These are phyloP conservation scores for Orthonevra nobilis DNA, from an alignment of 2,888 invertebrate genomes.

Conservation along the genomic window DNA sequence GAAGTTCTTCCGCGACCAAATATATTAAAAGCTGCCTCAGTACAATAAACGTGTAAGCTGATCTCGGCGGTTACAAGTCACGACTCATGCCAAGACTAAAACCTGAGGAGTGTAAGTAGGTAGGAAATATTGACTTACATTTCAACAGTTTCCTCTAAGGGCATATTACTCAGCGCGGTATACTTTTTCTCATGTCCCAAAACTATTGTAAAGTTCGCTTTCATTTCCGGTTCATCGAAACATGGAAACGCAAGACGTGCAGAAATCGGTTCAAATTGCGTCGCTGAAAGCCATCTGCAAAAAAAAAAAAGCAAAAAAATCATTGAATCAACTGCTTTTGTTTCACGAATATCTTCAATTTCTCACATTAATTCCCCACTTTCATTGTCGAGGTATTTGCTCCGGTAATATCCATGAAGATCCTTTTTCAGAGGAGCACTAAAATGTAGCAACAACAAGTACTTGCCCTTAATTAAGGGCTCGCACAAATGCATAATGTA, in stretches of 20 bases:
- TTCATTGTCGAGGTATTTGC: conserved; percentile 83
- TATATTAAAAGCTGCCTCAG: no score
- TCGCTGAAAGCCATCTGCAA: conserved; percentile 85
- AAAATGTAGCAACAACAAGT: conserved; percentile 83
- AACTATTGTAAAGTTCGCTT: conserved; percentile 84
- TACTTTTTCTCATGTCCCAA: conserved; percentile 82
- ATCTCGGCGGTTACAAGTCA: no score
- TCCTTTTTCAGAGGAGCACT: conserved; percentile 83
- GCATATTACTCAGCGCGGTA: conserved; percentile 79
- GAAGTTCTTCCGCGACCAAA: no score
- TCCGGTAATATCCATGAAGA: conserved; percentile 86
- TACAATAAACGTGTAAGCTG: no score
- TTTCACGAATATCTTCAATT: background rate
- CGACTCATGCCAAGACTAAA: no score
- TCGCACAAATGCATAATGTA: conserved; percentile 82
- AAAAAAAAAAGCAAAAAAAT: conserved; percentile 35
- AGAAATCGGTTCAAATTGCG: conserved; percentile 85
- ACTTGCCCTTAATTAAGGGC: conserved; percentile 80
- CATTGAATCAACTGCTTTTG: no score
- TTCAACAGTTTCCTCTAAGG: no score
- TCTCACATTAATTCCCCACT: conserved; percentile 79
- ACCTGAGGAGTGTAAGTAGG: no score
- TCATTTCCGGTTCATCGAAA: conserved; percentile 87
- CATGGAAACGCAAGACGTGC: conserved; percentile 88
- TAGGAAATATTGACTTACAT: no score